Evolutionary conservation across 2,888 invertebrate species (phyloP), one percentile per base, ranked within the genome.

Genomic region (Hydrotaea cyrtoneurina): DNA sequence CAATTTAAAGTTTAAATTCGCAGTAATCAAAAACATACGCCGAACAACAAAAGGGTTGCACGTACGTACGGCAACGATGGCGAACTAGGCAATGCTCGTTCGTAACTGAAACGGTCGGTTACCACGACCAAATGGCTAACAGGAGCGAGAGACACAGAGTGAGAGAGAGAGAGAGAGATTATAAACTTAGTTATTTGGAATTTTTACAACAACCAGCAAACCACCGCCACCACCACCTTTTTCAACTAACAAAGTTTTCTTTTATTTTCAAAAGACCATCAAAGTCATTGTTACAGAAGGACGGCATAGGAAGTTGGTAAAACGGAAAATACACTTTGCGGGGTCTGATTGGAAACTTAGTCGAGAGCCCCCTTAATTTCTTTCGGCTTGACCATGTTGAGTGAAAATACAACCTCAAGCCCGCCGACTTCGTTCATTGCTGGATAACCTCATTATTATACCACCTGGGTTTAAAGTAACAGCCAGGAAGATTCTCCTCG

Each of bases 1-100:
- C 77, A 79, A 82, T 82, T 82, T 85, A 82, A 85, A 82, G 73
- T 85, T 84, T 80, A 85, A 85, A 85, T 85, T 85, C 85, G 76
- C 81, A 43, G 85, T 80, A 85, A 85, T 85, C 85, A 85, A 85
- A 85, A 85, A 74, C 82, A 85, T 69, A 80, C 79, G 85, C 82
- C 19, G 53, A 82, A 85, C 85, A 85, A 53, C 82, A 82, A 85
- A 85, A 82, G 85, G 85, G 85, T 80, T 82, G 85, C 69, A 82
- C 85, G 43, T 2, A 59, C 15, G n/a, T 13, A 26, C 50, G n/a
- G 8, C 66, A 69, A 69, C 69, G 17, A 39, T 4, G 17, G 46
- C 69, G 0, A 23, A 19, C 13, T 31, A 39, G 0, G 66, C 19
- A 21, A 11, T 46, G 43, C 46, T 69, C 39, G 8, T 39, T 69